phyloP scores from a whole-genome alignment of 1,140 invertebrate genomes.

The Drosophila auraria region DNA sequence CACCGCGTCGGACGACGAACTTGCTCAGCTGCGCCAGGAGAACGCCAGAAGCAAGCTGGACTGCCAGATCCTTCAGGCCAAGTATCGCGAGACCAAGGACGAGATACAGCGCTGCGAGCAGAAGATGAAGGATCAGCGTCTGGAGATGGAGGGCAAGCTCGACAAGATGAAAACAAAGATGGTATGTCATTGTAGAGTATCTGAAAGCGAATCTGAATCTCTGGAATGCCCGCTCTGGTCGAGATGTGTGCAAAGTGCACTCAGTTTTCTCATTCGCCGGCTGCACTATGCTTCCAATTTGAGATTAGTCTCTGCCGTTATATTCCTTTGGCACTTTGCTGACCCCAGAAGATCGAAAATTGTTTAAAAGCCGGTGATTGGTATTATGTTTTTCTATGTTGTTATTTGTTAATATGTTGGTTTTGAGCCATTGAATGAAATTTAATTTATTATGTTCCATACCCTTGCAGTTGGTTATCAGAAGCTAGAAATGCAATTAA shows the following conservation, averaged over 20 bases:
- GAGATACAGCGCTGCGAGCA: slow-evolving; percentile 60
- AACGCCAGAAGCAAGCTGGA: slow-evolving; percentile 38
- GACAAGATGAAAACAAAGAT: slow-evolving; percentile 90
- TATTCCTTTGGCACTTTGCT: not conserved
- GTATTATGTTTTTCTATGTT: not conserved
- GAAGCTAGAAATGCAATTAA: too few species aligned
- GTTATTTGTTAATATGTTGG: not conserved
- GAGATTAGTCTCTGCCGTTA: not conserved
- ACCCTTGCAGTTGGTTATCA: too few species aligned
- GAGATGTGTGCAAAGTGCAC: not conserved
- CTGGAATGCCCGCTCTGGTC: slow-evolving; percentile 16
- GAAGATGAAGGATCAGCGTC: slow-evolving; percentile 86
- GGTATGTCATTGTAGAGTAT: slow-evolving; percentile 86
- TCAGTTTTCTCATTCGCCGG: slow-evolving; percentile 4
- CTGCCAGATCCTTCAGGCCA: slow-evolving; percentile 72
- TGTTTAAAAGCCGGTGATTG: not conserved
- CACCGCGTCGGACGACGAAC: not conserved
- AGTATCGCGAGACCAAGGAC: slow-evolving; percentile 72
- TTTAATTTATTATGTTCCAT: not conserved
- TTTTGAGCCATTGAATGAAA: not conserved
- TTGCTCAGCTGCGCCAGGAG: slow-evolving; percentile 6
- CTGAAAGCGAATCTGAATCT: not conserved
- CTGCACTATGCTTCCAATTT: slow-evolving; percentile 4
- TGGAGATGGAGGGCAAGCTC: slow-evolving; percentile 89
- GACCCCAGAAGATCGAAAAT: slow-evolving; percentile 1